A percentile compares a stretch with the other conserved stretches of the same genome.
These are phyloP conservation scores for Chloroceryle inda DNA, from an alignment of 2,797 vertebrate genomes.

Conservation along the genomic window DNA sequence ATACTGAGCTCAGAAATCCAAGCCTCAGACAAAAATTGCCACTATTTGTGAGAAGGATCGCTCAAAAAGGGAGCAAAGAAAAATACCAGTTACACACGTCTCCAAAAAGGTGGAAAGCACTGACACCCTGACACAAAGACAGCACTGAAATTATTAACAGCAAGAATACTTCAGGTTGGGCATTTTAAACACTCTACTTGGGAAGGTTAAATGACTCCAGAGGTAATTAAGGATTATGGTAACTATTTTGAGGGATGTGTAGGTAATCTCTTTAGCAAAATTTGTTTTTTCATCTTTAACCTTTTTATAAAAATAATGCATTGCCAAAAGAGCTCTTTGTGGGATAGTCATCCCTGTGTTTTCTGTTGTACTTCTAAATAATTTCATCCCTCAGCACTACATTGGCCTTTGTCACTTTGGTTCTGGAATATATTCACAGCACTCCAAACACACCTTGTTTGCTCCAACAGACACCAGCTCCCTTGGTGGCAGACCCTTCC, in stretches of 20 bases:
- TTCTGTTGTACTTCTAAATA: not conserved
- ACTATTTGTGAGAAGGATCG: not conserved
- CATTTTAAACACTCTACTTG: not conserved
- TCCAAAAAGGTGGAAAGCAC: not conserved
- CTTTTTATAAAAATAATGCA: not conserved
- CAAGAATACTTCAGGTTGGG: not conserved
- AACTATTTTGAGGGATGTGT: rapidly evolving
- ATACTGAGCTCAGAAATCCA: not conserved
- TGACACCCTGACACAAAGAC: not conserved
- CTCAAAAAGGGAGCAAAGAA: not conserved
- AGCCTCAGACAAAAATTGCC: not conserved
- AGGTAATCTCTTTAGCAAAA: not conserved
- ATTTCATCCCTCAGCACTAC: not conserved
- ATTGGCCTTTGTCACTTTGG: rapidly evolving
- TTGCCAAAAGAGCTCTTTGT: not conserved
- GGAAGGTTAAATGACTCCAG: not conserved
- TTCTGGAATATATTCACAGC: not conserved
- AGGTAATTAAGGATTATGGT: not conserved
- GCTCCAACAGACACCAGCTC: not conserved
- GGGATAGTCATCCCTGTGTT: not conserved
- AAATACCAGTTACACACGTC: rapidly evolving
- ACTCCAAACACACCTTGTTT: rapidly evolving
- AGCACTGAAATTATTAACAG: not conserved
- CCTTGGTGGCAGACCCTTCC: not conserved
- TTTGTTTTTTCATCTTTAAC: not conserved